Conservation (phyloP, 2,888 invertebrate species). For the Epistrophe eligans region DNA sequence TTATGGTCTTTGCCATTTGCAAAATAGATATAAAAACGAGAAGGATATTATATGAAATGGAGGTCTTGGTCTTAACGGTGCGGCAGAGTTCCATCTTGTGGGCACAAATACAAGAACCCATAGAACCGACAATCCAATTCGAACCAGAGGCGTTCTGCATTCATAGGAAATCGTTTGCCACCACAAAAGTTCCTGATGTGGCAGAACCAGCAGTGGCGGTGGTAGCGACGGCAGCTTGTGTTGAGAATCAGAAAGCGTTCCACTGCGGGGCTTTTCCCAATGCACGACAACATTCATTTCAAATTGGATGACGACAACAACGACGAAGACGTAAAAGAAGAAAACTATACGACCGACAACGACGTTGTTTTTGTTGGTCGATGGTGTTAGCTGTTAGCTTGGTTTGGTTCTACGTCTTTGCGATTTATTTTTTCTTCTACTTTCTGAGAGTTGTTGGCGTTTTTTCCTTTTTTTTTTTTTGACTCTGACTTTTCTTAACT, state of each 20-base stretch:
- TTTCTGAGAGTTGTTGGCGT: conserved; percentile 12
- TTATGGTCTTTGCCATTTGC: conserved; percentile 71
- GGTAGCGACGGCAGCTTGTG: not conserved
- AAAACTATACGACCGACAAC: not conserved
- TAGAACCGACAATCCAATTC: conserved; percentile 68
- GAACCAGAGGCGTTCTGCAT: conserved; percentile 72
- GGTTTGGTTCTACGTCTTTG: conserved; percentile 21
- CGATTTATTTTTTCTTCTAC: conserved; percentile 10
- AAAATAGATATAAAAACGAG: conserved; percentile 58
- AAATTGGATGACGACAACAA: conserved; percentile 69
- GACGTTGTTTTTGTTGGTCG: not conserved
- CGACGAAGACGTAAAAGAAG: conserved; percentile 3
- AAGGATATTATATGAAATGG: conserved; percentile 17
- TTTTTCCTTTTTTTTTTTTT: conserved; percentile 31
- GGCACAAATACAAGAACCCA: conserved; percentile 26
- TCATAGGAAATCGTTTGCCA: conserved; percentile 75
- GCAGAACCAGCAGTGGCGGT: conserved; percentile 1
- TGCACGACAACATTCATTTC: conserved; percentile 72
- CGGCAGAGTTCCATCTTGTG: conserved; percentile 43
- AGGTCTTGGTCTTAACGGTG: conserved; percentile 47
- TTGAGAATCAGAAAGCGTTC: conserved; percentile 68
- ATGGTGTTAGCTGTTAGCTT: conserved; percentile 50
- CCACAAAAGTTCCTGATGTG: conserved; percentile 74
- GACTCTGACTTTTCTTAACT: conserved; percentile 44
- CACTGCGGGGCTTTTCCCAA: conserved; percentile 71